A percentile compares a stretch with the other conserved stretches of the same genome.
phyloP scores from a whole-genome alignment of 2,888 invertebrate genomes.

The Pachycephus smyrnensis region DNA sequence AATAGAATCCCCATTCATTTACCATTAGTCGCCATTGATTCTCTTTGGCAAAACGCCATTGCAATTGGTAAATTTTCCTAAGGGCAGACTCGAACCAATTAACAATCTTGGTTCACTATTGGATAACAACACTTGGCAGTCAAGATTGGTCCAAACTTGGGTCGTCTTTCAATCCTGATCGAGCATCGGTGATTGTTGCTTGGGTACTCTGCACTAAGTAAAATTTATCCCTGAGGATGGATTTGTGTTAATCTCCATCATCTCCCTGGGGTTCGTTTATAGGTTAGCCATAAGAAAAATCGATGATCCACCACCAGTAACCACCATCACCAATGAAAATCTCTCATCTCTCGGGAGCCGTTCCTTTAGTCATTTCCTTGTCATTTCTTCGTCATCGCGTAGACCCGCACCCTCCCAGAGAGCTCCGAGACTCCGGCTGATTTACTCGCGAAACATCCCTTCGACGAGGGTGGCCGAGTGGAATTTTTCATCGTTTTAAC shows the following conservation, averaged over 20 bases:
- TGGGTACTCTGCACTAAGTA: background rate
- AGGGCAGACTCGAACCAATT: too few species aligned
- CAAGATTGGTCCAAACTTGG: background rate
- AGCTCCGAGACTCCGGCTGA: background rate
- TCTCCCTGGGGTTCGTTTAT: background rate
- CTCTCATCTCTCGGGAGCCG: background rate
- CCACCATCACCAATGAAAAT: conserved; percentile 1
- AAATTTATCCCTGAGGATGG: background rate
- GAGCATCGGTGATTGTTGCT: background rate
- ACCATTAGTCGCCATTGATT: too few species aligned
- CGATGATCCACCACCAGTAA: conserved; percentile 41
- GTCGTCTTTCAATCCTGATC: background rate
- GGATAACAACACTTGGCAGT: background rate
- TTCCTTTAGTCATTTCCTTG: background rate
- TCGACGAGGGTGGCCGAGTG: background rate
- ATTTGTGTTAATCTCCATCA: background rate
- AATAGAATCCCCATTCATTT: too few species aligned
- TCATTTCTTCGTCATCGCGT: background rate
- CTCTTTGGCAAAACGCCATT: too few species aligned
- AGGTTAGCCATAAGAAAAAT: conserved; percentile 27
- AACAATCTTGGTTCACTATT: background rate
- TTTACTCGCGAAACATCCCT: background rate
- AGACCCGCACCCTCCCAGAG: background rate
- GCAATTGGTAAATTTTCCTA: too few species aligned
- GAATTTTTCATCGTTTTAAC: background rate